phyloP scores from a whole-genome alignment of 2,888 invertebrate genomes.

The Philhelius pedissequus region DNA sequence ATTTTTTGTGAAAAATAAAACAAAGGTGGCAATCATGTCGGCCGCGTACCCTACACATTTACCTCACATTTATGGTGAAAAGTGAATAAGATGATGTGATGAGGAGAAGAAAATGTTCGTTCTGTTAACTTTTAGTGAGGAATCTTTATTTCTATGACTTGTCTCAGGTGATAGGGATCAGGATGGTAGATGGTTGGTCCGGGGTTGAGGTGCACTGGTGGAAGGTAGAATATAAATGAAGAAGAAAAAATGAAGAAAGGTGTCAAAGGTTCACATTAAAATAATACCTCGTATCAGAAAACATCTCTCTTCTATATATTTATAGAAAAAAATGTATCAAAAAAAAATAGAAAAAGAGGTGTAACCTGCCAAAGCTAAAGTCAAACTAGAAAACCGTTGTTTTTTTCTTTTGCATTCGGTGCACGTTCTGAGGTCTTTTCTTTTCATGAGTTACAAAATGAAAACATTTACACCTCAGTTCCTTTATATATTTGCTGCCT shows the following conservation, averaged over 20 bases:
- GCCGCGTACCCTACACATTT: conserved; percentile 4
- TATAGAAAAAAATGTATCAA: not conserved
- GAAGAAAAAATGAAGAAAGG: conserved; percentile 21
- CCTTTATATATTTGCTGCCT: conserved; percentile 35
- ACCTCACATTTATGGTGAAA: conserved; percentile 45
- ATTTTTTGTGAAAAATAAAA: not conserved
- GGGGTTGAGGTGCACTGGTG: not conserved
- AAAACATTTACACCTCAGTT: conserved; percentile 68
- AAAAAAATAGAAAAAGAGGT: not conserved
- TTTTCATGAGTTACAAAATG: conserved; percentile 63
- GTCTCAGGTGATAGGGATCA: not conserved
- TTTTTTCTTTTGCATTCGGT: conserved; percentile 60
- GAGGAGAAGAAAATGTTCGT: conserved; percentile 45
- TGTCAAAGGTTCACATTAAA: conserved; percentile 68
- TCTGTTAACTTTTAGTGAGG: conserved; percentile 46
- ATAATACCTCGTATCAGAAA: conserved; percentile 67
- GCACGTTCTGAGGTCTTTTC: conserved; percentile 58
- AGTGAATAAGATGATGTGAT: conserved; percentile 66
- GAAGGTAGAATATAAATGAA: not conserved
- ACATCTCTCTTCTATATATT: conserved; percentile 45
- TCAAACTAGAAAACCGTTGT: not conserved
- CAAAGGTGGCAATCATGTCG: not conserved
- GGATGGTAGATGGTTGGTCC: no score
- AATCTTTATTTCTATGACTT: not conserved
- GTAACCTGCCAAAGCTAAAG: not conserved